Evolutionary conservation across 1,140 invertebrate species (phyloP), one percentile per base, ranked within the genome.

Genomic region (Amphibalanus amphitrite): DNA sequence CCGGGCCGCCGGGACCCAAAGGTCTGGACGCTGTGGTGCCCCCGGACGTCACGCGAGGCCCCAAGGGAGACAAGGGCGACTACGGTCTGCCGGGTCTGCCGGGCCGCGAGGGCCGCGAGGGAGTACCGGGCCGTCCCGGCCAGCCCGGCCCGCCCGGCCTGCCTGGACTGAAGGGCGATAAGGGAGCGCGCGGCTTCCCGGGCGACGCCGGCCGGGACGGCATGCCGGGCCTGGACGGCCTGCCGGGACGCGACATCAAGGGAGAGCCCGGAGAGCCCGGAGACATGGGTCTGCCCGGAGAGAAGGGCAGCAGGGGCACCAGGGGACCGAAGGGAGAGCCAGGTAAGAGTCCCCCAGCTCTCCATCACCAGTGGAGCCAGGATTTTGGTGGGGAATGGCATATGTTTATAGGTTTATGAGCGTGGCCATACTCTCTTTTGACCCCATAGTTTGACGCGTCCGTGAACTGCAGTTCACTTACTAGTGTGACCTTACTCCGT

Each of bases 61-160:
- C n/a, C n/a, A n/a, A n/a, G n/a, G n/a, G n/a, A n/a, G n/a, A 81
- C 28, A 81, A 82, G 33, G 89, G 89, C 68, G 77, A 79, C 38
- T 85, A 87, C 77, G 89, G 77, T 47, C 74, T 74, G 8, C 69
- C 68, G 59, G 78, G 77, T 10, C 72, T 74, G 8, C 72, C 38
- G 74, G 72, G 76, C 75, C 65, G 28, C 72, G 30, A 3, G 76
- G 67, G 33, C 70, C 65, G 67, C 78, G 79, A 73, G n/a, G n/a
- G n/a, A n/a, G n/a, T 76, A 29, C 72, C 77, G 59, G 84, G 85
- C 38, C 38, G 71, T 38, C 72, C 78, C 10, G 83, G 83, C 73
- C 70, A 77, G 0, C 20, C 47, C 28, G 77, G 76, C 71, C 30
- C 67, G 15, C 68, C 76, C 29, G 76, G 78, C 25, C 30, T 71